Conservation (phyloP, 37 sponge, comb jelly and placozoan genomes). For the Diacarnus erythraeanus region DNA sequence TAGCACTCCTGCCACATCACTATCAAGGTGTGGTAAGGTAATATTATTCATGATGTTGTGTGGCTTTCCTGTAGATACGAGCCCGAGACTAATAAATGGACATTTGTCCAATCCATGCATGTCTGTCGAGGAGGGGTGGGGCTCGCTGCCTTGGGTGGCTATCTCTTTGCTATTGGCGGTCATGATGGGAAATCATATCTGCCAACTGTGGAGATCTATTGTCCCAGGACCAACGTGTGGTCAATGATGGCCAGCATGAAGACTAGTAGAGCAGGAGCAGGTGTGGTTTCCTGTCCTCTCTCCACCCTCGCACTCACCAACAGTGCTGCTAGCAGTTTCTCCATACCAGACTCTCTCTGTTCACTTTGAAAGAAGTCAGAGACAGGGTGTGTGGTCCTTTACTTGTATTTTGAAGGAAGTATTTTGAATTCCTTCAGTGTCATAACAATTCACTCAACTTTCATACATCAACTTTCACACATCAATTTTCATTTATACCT, state of each 20-base stretch:
- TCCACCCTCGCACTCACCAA: conserved; percentile 4
- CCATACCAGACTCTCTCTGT: conserved; percentile 40
- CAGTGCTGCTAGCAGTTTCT: conserved; percentile 3
- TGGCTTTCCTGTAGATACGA: conserved; percentile 82
- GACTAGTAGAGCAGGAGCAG: conserved; percentile 91
- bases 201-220: conserved; percentile 82
- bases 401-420: no score
- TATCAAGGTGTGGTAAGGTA: no score
- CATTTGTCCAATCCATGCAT: conserved; percentile 77
- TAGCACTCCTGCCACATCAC: no score
- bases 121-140: conserved; percentile 90
- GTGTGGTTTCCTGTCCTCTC: conserved; percentile 73
- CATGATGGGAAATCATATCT: conserved; percentile 89
- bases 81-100: conserved; percentile 79
- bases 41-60: no score
- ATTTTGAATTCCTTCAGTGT: no score
- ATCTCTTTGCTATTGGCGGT: conserved; percentile 90
- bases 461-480: no score
- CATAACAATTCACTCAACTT: no score
- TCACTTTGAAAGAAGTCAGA: no score
- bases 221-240: conserved; percentile 78
- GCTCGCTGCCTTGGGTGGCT: conserved; percentile 79
- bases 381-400: not conserved
- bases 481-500: no score
- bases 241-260: conserved; percentile 72